Conservation (phyloP, 2,113 vertebrate species). For the Neodontobutis hainanensis region DNA sequence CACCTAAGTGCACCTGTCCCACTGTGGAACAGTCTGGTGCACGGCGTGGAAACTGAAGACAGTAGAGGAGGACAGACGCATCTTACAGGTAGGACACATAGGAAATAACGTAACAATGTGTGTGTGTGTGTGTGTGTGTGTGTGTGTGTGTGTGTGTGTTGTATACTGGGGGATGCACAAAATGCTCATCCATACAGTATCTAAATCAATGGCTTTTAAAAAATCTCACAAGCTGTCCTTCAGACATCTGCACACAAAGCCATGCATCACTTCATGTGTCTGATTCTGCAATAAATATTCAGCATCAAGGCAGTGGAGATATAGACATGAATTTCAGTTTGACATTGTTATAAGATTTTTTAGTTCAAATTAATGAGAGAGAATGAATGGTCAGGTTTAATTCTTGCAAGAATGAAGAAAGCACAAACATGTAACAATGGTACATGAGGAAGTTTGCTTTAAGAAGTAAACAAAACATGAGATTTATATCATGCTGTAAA, state of each 20-base stretch:
- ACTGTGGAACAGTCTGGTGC: slow-evolving; percentile 28
- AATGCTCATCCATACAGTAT: too few relatives aligned
- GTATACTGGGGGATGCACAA: neutral
- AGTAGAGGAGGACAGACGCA: neutral
- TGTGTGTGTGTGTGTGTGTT: too few relatives aligned
- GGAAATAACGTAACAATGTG: neutral
- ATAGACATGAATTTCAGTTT: neutral
- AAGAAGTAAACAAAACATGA: too few relatives aligned
- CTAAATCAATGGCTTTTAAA: too few relatives aligned
- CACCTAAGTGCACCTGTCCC: slow-evolving; percentile 21
- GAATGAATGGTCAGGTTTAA: too few relatives aligned
- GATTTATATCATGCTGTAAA: too few relatives aligned
- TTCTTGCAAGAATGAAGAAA: too few relatives aligned
- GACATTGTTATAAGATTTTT: neutral
- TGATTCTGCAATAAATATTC: slow-evolving; percentile 30
- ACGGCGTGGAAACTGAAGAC: neutral
- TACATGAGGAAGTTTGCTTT: too few relatives aligned
- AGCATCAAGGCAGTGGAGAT: slow-evolving; percentile 31
- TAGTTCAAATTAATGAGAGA: too few relatives aligned
- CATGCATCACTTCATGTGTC: slow-evolving; percentile 32
- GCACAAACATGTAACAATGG: too few relatives aligned
- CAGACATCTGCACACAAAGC: slow-evolving; percentile 14
- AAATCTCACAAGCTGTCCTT: neutral
- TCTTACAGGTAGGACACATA: neutral
- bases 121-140: too few relatives aligned